phyloP scores from a whole-genome alignment of 2,888 invertebrate species.

The Meloe dianella region DNA sequence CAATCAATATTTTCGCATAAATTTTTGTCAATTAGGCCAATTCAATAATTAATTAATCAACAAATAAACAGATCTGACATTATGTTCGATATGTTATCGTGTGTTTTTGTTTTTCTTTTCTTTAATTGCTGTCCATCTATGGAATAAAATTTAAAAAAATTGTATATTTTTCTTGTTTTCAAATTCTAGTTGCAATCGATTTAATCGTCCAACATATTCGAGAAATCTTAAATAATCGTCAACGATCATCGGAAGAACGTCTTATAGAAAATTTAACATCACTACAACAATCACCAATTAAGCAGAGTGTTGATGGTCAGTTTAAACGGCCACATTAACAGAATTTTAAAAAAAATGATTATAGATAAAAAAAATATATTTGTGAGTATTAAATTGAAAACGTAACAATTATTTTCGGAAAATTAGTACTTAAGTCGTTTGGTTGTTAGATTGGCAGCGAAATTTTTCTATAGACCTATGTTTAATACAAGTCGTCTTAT shows the following conservation, averaged over 20 bases:
- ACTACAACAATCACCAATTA: slow-evolving; percentile 45
- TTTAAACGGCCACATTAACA: slow-evolving; percentile 52
- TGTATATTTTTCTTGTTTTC: too few relatives aligned
- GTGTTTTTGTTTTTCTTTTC: too few relatives aligned
- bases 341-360: not conserved
- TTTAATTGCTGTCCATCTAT: too few relatives aligned
- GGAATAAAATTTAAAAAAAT: too few relatives aligned
- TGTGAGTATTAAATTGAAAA: too few relatives aligned
- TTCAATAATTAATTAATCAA: slow-evolving; percentile 16
- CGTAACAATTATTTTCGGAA: too few relatives aligned
- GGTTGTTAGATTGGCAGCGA: too few relatives aligned
- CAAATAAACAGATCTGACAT: not conserved
- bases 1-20: slow-evolving; percentile 16
- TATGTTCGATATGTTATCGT: too few relatives aligned
- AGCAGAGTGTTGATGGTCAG: slow-evolving; percentile 42
- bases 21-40: slow-evolving; percentile 35
- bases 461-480: too few relatives aligned
- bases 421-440: not conserved
- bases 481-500: not conserved
- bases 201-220: slow-evolving; percentile 97
- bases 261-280: slow-evolving; percentile 27
- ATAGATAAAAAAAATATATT: too few relatives aligned
- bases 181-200: slow-evolving; percentile 91
- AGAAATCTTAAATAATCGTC: slow-evolving; percentile 77
- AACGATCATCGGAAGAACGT: slow-evolving; percentile 47